These are phyloP conservation scores for Archivesica marissinica DNA, from an alignment of 1,140 invertebrate species.

Conservation along the genomic window DNA sequence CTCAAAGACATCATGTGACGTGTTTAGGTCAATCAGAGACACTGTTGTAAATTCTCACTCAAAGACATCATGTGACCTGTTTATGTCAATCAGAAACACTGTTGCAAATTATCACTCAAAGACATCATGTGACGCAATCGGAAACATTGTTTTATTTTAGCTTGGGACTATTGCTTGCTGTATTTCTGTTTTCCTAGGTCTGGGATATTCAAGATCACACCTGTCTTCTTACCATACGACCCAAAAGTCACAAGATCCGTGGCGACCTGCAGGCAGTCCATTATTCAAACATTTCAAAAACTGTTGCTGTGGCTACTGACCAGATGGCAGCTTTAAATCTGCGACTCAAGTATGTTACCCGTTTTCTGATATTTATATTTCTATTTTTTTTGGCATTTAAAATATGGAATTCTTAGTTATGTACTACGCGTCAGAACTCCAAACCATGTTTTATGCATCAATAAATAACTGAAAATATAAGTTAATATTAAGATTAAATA, in stretches of 20 bases:
- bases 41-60: no score
- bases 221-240: conserved; percentile 82
- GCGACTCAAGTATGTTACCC: conserved; percentile 75
- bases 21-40: no score
- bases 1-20: no score
- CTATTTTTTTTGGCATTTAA: neutral
- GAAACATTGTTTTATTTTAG: no score
- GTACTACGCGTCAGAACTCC: no score
- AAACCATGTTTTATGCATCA: no score
- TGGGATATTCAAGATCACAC: conserved; percentile 84
- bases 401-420: neutral
- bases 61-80: no score
- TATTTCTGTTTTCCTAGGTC: conserved; percentile 70
- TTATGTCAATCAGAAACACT: no score
- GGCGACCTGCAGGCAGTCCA: conserved; percentile 83
- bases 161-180: neutral
- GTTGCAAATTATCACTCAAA: no score
- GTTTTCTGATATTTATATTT: conserved; percentile 5
- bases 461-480: no score
- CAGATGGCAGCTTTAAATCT: conserved; percentile 81
- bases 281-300: conserved; percentile 81
- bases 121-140: no score
- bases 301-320: conserved; percentile 82
- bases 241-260: conserved; percentile 83
- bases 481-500: no score